Conservation (phyloP, 2,113 vertebrate genomes). For the Peucedramus taeniatus region DNA sequence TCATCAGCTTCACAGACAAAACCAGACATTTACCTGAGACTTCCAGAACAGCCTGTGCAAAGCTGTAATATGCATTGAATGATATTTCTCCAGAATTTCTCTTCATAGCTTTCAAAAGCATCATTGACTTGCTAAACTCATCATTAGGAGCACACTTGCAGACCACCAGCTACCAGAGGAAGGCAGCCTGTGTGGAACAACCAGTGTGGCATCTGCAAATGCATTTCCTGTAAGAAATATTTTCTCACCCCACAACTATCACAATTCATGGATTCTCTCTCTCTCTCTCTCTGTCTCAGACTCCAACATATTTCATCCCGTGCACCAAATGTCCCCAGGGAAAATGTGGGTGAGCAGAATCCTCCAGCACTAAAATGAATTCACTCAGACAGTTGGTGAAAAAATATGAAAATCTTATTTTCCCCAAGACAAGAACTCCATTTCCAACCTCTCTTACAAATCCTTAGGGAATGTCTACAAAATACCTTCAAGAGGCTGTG, state of each 20-base stretch:
- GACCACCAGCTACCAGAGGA: not conserved
- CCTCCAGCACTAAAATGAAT: not conserved
- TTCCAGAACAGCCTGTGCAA: not conserved
- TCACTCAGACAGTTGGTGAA: not conserved
- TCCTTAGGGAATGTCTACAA: not conserved
- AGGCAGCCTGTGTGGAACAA: not conserved
- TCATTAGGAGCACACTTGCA: not conserved
- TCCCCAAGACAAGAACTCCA: not conserved
- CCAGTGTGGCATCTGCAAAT: not conserved
- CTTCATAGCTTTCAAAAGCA: not conserved
- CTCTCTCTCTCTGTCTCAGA: not conserved
- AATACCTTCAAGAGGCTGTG: not conserved
- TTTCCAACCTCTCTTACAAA: not conserved
- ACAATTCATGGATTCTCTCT: not conserved
- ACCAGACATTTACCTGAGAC: not conserved
- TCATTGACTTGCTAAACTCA: not conserved
- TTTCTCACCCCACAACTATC: not conserved
- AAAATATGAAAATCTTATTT: conserved; percentile 26
- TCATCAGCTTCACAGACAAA: not conserved
- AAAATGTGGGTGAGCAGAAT: not conserved
- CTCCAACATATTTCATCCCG: not conserved
- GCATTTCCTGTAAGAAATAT: not conserved
- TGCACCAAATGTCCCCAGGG: not conserved
- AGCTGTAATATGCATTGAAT: not conserved
- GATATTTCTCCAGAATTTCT: not conserved